A percentile compares a stretch with the other conserved stretches of the same genome.
These are phyloP conservation scores for Chironomus tepperi DNA, from an alignment of 1,140 invertebrate genomes.

Conservation along the genomic window DNA sequence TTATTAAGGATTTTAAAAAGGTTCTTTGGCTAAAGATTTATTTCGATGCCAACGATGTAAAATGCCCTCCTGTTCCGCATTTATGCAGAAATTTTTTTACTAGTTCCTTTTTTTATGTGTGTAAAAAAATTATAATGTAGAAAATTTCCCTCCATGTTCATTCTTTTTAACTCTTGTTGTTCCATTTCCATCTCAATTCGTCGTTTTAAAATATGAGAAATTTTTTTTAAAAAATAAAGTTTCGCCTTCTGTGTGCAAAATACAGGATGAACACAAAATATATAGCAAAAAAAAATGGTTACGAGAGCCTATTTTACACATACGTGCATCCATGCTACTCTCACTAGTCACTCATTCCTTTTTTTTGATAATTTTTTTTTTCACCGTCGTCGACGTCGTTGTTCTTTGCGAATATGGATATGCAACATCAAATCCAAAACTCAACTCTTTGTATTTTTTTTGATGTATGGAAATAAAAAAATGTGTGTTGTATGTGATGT, in stretches of 20 bases:
- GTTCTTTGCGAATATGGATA: constrained; percentile 8
- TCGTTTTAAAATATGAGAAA: background rate
- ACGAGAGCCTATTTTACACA: constrained; percentile 12
- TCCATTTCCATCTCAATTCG: constrained; percentile 1
- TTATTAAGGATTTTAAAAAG: background rate
- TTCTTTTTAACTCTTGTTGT: background rate
- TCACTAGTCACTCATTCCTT: background rate
- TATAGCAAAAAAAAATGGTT: background rate
- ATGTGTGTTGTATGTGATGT: no score
- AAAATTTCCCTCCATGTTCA: background rate
- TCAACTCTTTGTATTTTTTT: background rate
- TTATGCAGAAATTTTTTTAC: background rate
- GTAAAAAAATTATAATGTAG: background rate
- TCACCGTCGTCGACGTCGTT: background rate
- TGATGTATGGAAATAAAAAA: no score
- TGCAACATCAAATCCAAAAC: constrained; percentile 12
- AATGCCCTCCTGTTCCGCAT: background rate
- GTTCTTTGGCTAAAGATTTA: background rate
- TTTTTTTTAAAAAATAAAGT: background rate
- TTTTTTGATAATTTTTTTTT: constrained; percentile 3
- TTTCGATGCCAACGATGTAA: background rate
- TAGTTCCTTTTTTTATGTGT: no score
- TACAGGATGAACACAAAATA: background rate
- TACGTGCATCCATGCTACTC: background rate
- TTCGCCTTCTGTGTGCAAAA: background rate